Base-by-base conservation (phyloP, 2,797 vertebrate genomes). In the Aulostomus chinensis region DNA sequence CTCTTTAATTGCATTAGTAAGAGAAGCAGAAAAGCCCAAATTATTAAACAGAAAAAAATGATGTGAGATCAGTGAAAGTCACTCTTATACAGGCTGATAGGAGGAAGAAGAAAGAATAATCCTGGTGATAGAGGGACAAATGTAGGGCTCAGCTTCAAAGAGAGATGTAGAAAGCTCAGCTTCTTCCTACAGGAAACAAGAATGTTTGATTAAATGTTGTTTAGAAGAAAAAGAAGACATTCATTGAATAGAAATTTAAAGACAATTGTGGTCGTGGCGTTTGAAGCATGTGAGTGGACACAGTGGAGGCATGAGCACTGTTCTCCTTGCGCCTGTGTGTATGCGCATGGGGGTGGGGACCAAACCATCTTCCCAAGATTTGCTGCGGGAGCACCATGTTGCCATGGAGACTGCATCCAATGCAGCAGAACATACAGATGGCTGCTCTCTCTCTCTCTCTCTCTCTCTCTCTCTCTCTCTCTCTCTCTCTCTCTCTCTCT, bases 351-450 rank as follows among this genome's bases (percentile, higher is more conserved):
- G 63, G 80, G 58, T 46, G 70, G 70, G 59, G 74, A 69, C 55
- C 64, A 50, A 58, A 68, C 63, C 61, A 40, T 81, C 82, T 80
- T 83, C 62, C 50, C 54, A 55, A 74, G 73, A 81, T 83, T 77
- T 85, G 68, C 73, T 76, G 80, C 76, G 65, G 72, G 83, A 85
- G 78, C 75, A 85, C 77, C 73, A 81, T 80, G 86, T 90, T 90
- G 81, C 83, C 81, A 90, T 90, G 85, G 88, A 77, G 81, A 90
- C 87, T 86, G 78, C 83, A 87, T 88, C 86, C 84, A 72, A 69
- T 84, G 80, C 80, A 78, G 26, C 82, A 83, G 85, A 82, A 73
- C 62, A 77, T 32, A 8, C 81, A 86, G 84, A 86, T 87, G 81
- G 78, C 34, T 35, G 34, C 38, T 47, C 50, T 15, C 58, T 55